Evolutionary conservation across 2,113 vertebrate genomes (phyloP).

Genomic region (Podarcis raffonei): DNA sequence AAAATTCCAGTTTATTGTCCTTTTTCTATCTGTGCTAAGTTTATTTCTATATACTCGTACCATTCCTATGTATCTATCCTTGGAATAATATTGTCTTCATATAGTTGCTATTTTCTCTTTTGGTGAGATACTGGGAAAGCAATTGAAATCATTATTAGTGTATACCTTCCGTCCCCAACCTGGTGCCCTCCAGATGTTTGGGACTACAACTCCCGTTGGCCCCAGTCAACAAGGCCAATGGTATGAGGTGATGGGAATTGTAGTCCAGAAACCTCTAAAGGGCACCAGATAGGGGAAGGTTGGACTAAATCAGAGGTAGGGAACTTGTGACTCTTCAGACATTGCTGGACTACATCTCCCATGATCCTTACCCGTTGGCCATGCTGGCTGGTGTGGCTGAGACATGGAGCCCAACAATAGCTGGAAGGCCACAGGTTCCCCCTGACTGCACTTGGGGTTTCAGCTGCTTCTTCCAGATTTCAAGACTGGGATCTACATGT

Average conservation of each 20-base stretch:
- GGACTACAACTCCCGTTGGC: too few relatives aligned
- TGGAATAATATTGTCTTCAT: not conserved
- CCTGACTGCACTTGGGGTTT: not conserved
- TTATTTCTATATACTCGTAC: not conserved
- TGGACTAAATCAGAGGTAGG: not conserved
- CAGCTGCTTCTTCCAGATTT: not conserved
- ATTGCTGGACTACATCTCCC: not conserved
- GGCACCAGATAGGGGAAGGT: too few relatives aligned
- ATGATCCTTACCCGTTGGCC: not conserved
- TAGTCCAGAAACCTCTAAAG: too few relatives aligned
- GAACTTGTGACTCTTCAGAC: not conserved
- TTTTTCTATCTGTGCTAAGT: not conserved
- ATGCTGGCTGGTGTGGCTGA: not conserved
- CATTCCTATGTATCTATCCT: not conserved
- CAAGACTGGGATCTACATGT: not conserved
- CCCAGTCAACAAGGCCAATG: too few relatives aligned
- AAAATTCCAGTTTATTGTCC: not conserved
- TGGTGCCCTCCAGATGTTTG: too few relatives aligned
- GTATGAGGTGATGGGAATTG: too few relatives aligned
- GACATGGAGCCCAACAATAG: not conserved
- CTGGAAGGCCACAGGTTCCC: not conserved
- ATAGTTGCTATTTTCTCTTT: not conserved
- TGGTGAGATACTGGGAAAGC: not conserved
- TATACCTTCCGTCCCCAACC: too few relatives aligned
- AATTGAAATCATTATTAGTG: not conserved